Evolutionary conservation across 2,113 vertebrate genomes (phyloP).

Genomic region (Onychorhynchus coronatus): DNA sequence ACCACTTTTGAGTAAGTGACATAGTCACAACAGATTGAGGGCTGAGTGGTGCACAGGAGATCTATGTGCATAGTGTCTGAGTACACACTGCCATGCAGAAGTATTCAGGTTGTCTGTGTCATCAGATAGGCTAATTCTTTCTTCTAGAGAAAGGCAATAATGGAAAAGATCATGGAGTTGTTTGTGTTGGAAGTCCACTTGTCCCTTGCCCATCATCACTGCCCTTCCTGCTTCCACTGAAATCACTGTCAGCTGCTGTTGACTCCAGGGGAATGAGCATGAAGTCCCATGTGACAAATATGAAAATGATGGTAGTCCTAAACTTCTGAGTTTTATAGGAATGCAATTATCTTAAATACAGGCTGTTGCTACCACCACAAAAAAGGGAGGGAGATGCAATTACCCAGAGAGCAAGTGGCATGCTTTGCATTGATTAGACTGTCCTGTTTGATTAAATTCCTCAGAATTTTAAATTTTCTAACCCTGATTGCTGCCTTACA

Average conservation of each 20-base stretch:
- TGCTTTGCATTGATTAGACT: conserved; percentile 74
- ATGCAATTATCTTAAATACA: conserved; percentile 72
- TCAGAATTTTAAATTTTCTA: conserved; percentile 61
- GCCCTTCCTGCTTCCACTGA: neutral
- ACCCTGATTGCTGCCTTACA: conserved; percentile 52
- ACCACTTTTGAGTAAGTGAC: neutral
- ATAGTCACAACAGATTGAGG: neutral
- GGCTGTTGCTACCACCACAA: conserved; percentile 42
- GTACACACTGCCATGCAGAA: neutral
- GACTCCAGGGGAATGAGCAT: neutral
- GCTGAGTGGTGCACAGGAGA: neutral
- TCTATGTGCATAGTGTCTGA: neutral
- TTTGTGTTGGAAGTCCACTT: neutral
- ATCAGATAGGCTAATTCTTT: neutral
- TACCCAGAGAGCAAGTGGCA: conserved; percentile 55
- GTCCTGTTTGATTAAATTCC: conserved; percentile 70
- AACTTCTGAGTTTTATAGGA: conserved; percentile 65
- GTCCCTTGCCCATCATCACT: neutral
- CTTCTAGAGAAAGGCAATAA: conserved; percentile 26
- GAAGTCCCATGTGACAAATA: conserved; percentile 26
- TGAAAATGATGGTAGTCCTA: conserved; percentile 29
- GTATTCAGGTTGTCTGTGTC: neutral
- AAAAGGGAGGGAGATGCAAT: conserved; percentile 52
- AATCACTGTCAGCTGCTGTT: neutral
- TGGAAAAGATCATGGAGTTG: conserved; percentile 1